Percentiles rank a stretch among this genome's conserved stretches.
These are phyloP conservation scores for Lomographa bimaculata DNA, from an alignment of 2,888 invertebrate species.

Conservation along the genomic window DNA sequence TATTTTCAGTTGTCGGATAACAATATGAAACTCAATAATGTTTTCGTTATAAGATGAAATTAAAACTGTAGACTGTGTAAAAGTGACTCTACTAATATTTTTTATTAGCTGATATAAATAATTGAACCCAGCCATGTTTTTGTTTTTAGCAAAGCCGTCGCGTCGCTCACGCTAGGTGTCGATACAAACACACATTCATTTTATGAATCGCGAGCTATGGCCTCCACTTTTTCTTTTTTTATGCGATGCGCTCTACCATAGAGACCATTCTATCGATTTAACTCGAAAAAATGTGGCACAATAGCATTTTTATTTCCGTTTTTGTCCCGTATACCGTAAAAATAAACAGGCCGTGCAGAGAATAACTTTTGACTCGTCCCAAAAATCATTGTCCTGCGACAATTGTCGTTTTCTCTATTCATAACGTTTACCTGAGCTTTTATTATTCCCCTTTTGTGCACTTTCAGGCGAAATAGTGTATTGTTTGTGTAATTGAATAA, in stretches of 20 bases:
- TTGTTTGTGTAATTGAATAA: slow-evolving; percentile 82
- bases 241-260: slow-evolving; percentile 42
- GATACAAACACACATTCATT: slow-evolving; percentile 39
- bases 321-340: slow-evolving; percentile 51
- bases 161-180: not conserved
- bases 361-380: slow-evolving; percentile 76
- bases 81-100: too few species aligned
- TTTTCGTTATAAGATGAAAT: too few species aligned
- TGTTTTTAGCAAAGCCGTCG: too few species aligned
- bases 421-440: slow-evolving; percentile 67
- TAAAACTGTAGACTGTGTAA: too few species aligned
- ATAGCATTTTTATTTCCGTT: slow-evolving; percentile 48
- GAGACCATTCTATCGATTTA: slow-evolving; percentile 53
- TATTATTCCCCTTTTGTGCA: slow-evolving; percentile 66
- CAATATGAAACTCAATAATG: too few species aligned
- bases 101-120: too few species aligned
- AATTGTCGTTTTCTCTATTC: slow-evolving; percentile 71
- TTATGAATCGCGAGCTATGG: slow-evolving; percentile 43
- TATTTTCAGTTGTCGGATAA: too few species aligned
- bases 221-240: slow-evolving; percentile 44
- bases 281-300: slow-evolving; percentile 52
- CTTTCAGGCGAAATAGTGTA: slow-evolving; percentile 68
- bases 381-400: slow-evolving; percentile 65
- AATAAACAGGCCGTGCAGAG: slow-evolving; percentile 60
- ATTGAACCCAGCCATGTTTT: too few species aligned